These are phyloP conservation scores for Upupa epops DNA, from an alignment of 2,113 vertebrate species.

Conservation along the genomic window DNA sequence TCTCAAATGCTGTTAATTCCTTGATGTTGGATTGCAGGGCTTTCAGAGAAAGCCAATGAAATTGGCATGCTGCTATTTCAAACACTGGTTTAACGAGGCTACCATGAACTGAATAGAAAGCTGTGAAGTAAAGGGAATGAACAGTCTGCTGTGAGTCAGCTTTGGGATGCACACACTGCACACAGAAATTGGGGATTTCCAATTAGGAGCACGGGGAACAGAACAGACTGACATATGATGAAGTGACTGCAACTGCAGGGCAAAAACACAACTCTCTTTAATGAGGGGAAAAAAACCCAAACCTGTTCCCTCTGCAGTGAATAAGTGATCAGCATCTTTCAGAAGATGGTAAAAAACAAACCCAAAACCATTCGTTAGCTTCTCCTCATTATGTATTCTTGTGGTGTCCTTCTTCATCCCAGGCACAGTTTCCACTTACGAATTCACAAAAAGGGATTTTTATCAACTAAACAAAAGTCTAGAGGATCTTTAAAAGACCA, in stretches of 20 bases:
- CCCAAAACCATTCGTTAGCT: neutral
- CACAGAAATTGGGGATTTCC: constrained; percentile 48
- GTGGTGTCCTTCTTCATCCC: neutral
- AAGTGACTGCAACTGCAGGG: neutral
- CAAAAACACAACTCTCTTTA: neutral
- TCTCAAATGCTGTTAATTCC: constrained; percentile 10
- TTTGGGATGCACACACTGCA: constrained; percentile 20
- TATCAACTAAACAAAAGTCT: neutral
- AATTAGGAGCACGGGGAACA: constrained; percentile 35
- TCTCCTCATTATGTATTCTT: neutral
- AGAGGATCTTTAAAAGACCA: neutral
- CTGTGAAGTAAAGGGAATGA: constrained; percentile 21
- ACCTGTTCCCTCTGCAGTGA: neutral
- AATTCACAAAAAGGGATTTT: neutral
- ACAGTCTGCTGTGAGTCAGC: constrained; percentile 39
- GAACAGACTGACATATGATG: neutral
- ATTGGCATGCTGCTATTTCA: neutral
- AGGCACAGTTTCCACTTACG: neutral
- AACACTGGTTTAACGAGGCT: constrained; percentile 25
- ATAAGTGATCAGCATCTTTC: neutral
- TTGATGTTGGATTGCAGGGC: constrained; percentile 17
- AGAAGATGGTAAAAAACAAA: neutral
- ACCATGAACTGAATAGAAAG: constrained; percentile 42
- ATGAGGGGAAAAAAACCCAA: neutral
- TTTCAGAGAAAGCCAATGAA: constrained; percentile 24